Conservation (phyloP, 2,888 invertebrate species). For the Cantharis nigra region DNA sequence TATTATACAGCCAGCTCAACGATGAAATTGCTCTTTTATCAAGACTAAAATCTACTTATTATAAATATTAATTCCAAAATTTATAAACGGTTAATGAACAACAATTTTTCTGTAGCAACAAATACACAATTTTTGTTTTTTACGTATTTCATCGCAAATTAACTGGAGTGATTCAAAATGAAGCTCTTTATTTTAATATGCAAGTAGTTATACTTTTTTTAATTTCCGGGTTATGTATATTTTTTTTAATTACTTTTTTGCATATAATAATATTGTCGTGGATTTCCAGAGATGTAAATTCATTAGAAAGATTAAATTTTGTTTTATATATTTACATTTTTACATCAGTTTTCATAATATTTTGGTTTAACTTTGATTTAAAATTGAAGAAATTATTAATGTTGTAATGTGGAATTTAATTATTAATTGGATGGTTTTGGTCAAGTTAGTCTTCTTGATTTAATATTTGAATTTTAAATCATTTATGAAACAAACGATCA, state of each 20-base stretch:
- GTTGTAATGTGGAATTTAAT: too few species aligned
- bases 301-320: too few species aligned
- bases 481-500: too few species aligned
- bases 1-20: neutral
- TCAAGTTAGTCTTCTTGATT: too few species aligned
- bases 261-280: neutral
- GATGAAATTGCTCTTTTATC: neutral
- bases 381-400: too few species aligned
- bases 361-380: too few species aligned
- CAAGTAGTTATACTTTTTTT: neutral
- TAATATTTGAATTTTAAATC: too few species aligned
- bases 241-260: neutral
- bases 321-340: too few species aligned
- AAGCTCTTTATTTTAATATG: neutral
- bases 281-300: too few species aligned
- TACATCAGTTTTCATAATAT: too few species aligned
- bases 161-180: neutral
- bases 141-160: neutral
- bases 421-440: too few species aligned
- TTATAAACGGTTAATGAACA: neutral
- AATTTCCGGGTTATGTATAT: neutral
- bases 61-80: neutral
- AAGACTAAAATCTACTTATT: neutral
- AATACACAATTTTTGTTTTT: neutral
- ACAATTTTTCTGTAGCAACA: neutral